Conservation (phyloP, 2,113 vertebrate genomes). For the Myocastor coypus region DNA sequence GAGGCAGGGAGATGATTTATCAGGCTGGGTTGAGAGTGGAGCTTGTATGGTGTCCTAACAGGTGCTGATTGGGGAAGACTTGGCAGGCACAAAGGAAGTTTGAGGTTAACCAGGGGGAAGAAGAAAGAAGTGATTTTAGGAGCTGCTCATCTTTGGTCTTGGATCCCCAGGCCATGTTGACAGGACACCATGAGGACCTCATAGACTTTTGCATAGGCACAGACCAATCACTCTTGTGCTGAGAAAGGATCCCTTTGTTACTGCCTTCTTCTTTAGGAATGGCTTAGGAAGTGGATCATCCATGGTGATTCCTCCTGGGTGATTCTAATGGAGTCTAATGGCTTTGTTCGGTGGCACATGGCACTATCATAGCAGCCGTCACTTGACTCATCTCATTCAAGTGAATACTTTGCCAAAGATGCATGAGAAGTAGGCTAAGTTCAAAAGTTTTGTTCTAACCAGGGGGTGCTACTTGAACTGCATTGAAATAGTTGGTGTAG, state of each 20-base stretch:
- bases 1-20: no score
- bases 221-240: not conserved
- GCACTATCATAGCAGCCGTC: not conserved
- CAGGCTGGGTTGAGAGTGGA: no score
- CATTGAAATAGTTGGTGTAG: not conserved
- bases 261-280: not conserved
- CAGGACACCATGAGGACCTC: no score
- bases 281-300: not conserved
- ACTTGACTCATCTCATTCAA: not conserved
- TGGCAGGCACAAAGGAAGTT: no score
- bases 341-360: not conserved
- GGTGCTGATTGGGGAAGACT: no score
- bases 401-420: not conserved
- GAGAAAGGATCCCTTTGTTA: slow-evolving; percentile 13
- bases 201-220: no score
- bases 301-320: not conserved
- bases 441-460: not conserved
- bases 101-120: no score
- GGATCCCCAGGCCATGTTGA: no score
- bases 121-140: no score
- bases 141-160: no score
- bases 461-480: not conserved
- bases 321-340: not conserved
- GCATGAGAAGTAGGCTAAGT: not conserved
- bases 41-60: no score